phyloP scores from a whole-genome alignment of 2,888 invertebrate species.

The Hirtodrosophila cameraria region DNA sequence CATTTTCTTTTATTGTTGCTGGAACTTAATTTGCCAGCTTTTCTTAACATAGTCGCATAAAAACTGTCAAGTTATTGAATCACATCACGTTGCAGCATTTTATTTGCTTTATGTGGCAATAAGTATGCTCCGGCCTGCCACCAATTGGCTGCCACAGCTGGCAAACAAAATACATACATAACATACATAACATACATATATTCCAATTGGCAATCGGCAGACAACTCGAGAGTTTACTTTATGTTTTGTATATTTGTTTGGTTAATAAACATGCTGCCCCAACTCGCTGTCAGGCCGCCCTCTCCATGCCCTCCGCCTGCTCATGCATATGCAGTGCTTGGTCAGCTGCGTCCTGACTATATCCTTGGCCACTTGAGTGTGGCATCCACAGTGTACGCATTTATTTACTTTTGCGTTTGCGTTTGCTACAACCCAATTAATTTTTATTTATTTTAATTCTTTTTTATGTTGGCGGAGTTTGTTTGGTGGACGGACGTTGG shows the following conservation, averaged over 20 bases:
- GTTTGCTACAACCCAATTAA: slow-evolving; percentile 67
- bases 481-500: too few relatives aligned
- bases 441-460: slow-evolving; percentile 76
- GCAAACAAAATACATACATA: too few relatives aligned
- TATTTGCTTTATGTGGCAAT: slow-evolving; percentile 28
- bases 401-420: slow-evolving; percentile 56
- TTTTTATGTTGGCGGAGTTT: too few relatives aligned
- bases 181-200: slow-evolving; percentile 20
- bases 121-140: slow-evolving; percentile 8
- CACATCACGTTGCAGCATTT: slow-evolving; percentile 53
- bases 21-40: background rate
- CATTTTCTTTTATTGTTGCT: too few relatives aligned
- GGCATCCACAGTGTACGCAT: slow-evolving; percentile 11
- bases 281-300: background rate
- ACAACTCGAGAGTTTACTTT: slow-evolving; percentile 34
- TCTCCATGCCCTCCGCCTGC: background rate
- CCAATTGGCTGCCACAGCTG: background rate
- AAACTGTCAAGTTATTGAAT: slow-evolving; percentile 23
- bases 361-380: slow-evolving; percentile 18
- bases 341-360: slow-evolving; percentile 28
- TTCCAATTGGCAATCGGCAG: slow-evolving; percentile 27
- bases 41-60: background rate
- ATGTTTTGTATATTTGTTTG: slow-evolving; percentile 34
- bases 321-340: slow-evolving; percentile 35
- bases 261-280: slow-evolving; percentile 36